Percentiles rank a stretch among this genome's conserved stretches.
phyloP scores from a whole-genome alignment of 2,113 vertebrate species.

The Lynx canadensis region DNA sequence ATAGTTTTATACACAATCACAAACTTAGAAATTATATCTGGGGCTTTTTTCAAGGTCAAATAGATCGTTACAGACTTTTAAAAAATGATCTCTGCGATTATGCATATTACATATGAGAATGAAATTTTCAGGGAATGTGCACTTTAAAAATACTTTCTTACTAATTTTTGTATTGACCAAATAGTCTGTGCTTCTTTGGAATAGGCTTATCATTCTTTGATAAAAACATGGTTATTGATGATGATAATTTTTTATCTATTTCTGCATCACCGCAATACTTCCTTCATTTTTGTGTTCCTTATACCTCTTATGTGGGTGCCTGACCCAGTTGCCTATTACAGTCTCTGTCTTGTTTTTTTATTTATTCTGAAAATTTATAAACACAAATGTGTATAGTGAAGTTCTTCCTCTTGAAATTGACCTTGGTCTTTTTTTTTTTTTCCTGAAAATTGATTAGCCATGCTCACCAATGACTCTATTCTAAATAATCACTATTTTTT shows the following conservation, averaged over 20 bases:
- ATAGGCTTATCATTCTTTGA: slow-evolving; percentile 51
- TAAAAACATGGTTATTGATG: slow-evolving; percentile 8
- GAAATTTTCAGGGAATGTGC: slow-evolving; percentile 24
- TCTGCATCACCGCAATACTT: background rate
- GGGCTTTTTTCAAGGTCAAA: slow-evolving; percentile 20
- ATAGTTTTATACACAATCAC: background rate
- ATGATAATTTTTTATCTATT: background rate
- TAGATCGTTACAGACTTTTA: background rate
- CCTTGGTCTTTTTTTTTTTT: background rate
- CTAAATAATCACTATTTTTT: slow-evolving; percentile 3
- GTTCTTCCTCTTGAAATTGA: slow-evolving; percentile 53
- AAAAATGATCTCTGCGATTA: background rate
- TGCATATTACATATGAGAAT: background rate
- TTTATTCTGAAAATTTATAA: slow-evolving; percentile 16
- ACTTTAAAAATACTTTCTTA: slow-evolving; percentile 55
- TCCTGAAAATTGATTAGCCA: background rate
- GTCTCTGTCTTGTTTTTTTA: slow-evolving; percentile 29
- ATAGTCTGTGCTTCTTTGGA: slow-evolving; percentile 20
- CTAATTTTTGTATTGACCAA: slow-evolving; percentile 29
- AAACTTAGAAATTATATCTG: background rate
- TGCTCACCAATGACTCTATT: slow-evolving; percentile 39
- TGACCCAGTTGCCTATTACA: background rate
- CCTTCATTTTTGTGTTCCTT: background rate
- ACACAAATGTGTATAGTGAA: slow-evolving; percentile 28
- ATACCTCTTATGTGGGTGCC: background rate